Evolutionary conservation across 2,888 invertebrate genomes (phyloP).

Genomic region (Philereme vetulata): DNA sequence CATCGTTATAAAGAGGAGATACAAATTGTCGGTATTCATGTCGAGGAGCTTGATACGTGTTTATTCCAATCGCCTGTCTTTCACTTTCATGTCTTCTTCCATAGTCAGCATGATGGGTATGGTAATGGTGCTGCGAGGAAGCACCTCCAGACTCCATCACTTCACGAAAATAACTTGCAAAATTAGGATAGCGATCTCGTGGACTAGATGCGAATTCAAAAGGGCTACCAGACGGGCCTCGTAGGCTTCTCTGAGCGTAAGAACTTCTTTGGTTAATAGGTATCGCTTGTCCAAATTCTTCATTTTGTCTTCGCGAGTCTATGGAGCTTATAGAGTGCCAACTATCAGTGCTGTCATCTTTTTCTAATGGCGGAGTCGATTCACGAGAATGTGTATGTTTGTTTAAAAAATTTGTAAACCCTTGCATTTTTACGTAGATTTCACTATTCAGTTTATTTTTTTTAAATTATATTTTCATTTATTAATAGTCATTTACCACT

Average conservation of each 20-base stretch:
- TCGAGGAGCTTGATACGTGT: conserved; percentile 60
- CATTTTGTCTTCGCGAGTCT: conserved; percentile 55
- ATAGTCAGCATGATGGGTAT: conserved; percentile 60
- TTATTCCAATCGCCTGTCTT: conserved; percentile 58
- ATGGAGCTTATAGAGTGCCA: conserved; percentile 68
- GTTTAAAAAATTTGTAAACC: conserved; percentile 71
- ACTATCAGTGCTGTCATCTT: conserved; percentile 74
- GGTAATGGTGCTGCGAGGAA: conserved; percentile 54
- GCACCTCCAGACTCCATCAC: conserved; percentile 60
- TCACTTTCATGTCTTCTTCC: conserved; percentile 63
- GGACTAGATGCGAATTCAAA: conserved; percentile 72
- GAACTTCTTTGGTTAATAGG: conserved; percentile 62
- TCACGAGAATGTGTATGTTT: conserved; percentile 58
- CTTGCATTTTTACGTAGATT: conserved; percentile 69
- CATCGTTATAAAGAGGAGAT: conserved; percentile 72
- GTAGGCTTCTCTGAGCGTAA: conserved; percentile 57
- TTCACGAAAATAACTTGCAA: conserved; percentile 76
- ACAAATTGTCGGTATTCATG: conserved; percentile 74
- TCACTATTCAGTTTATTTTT: conserved; percentile 1
- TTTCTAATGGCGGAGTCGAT: conserved; percentile 60
- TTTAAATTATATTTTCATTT: no score
- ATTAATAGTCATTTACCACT: conserved; percentile 11
- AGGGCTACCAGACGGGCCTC: conserved; percentile 58
- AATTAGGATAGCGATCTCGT: conserved; percentile 72
- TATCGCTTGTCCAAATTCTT: conserved; percentile 52